Evolutionary conservation across 2,797 vertebrate genomes (phyloP), one percentile per base, ranked within the genome.

Genomic region (Pseudochirops corinnae): DNA sequence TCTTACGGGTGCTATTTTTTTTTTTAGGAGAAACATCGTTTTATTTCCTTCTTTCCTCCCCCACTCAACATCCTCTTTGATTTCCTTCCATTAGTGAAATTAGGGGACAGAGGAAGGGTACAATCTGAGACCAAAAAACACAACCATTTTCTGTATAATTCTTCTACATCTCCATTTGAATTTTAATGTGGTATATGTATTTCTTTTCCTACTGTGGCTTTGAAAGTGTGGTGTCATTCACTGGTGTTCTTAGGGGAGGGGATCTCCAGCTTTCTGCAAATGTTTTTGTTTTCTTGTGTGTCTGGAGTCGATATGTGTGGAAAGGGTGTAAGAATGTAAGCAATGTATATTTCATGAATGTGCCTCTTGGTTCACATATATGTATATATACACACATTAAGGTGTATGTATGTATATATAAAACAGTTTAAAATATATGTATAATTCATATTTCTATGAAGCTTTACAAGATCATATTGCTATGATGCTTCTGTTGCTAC

Each of bases 1-100:
- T 98, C 96, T 98, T 96, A 98, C 96, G 98, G 98, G 98, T 98
- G 96, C 93, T 96, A 5, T 74, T 96, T 96, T 53, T 97, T 74
- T 94, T 0, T 67, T 31, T 39, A 94, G 92, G 96, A 94, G 92
- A 53, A 92, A 50, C 33, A 56, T 92, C 31, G 57, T 90, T 95
- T 55, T 57, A 31, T 91, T 95, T 95, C 94, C 33, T 90, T 31
- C n/a, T 95, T 94, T 60, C 67, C 26, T 96, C 55, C 24, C 53
- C 29, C 67, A 60, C 0, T 56, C 67, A 18, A 74, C 5, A 33
- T 57, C 29, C 91, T 91, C 5, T 93, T 57, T 57, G 52, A 16
- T 67, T 95, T 74, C 28, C 57, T 90, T 91, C 11, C 58, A 62
- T 90, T 56, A 92, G 0, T 93, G 93, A 94, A 94, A 93, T 96